Evolutionary conservation across 2,797 vertebrate species (phyloP), one percentile per base, ranked within the genome.

Genomic region (Muscicapa striata): DNA sequence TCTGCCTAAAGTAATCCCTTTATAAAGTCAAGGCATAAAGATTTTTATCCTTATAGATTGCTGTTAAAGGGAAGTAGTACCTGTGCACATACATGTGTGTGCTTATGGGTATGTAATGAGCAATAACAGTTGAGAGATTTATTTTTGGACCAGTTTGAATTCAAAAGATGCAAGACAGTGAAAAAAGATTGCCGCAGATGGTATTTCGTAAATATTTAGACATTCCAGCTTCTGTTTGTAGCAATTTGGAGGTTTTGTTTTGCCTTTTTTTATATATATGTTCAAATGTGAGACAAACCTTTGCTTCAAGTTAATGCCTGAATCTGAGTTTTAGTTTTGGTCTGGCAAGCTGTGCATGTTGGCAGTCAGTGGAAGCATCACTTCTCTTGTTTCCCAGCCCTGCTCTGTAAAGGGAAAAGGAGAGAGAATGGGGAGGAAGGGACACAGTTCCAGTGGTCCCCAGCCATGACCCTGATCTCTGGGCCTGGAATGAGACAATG

Each of bases 1-100:
- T 94, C 84, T 91, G 75, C 51, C 92, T 91, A 38, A 94, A 95
- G 78, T 96, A 95, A 97, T 96, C 91, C 87, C 86, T 91, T 95
- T 93, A 88, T 95, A 88, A 95, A 96, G 94, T 94, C 92, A 96
- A 92, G 82, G 72, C 69, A 22, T 69, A 75, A 94, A 94, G 78
- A 90, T 83, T 80, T 81, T 87, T 49, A 51, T 96, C 80, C 92
- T 78, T 58, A 54, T 75, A 55, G 73, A 48, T 64, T 94, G 54
- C 58, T 80, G 29, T 84, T 94, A 78, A 68, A 87, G 48, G 34
- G 43, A 83, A 87, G 30, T 22, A 59, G 51, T 84, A 82, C 81
- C 63, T 93, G 46, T 69, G 46, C 38, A 30, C 12, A 2, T 51
- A 48, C 1, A 1, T 26, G 6, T 22, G 26, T 73, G n/a, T 29